Evolutionary conservation across 1,140 invertebrate species (phyloP).

Genomic region (Apis florea): DNA sequence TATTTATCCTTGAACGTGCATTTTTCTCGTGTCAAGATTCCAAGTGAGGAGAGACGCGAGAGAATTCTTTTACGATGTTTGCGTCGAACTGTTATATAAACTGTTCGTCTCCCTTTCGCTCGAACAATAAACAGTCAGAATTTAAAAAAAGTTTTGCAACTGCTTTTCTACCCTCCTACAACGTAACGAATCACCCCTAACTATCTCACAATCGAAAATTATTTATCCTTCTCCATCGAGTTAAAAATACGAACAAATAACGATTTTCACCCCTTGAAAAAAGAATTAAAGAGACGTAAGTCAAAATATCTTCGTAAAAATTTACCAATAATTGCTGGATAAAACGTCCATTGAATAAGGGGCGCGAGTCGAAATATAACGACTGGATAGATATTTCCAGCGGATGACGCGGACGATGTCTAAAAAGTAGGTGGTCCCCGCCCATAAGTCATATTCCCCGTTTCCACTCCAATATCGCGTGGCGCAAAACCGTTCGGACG

Average conservation of each 20-base stretch:
- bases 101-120: neutral
- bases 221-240: too few relatives aligned
- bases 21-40: neutral
- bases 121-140: neutral
- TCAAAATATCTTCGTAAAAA: too few relatives aligned
- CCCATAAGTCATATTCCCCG: conserved; percentile 21
- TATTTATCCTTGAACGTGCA: neutral
- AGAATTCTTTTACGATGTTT: neutral
- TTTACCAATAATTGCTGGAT: too few relatives aligned
- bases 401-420: neutral
- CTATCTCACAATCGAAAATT: too few relatives aligned
- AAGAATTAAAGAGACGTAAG: too few relatives aligned
- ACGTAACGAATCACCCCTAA: too few relatives aligned
- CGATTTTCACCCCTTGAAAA: too few relatives aligned
- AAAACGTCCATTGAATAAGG: neutral
- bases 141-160: too few relatives aligned
- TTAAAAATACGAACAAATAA: too few relatives aligned
- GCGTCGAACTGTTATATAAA: neutral
- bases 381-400: neutral
- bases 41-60: neutral
- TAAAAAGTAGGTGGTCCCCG: conserved; percentile 1
- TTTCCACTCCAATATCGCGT: conserved; percentile 30
- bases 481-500: conserved; percentile 20
- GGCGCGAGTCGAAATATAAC: neutral
- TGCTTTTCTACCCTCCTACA: too few relatives aligned